Conservation (phyloP, 2,113 vertebrate genomes). For the Cygnus buccinator region DNA sequence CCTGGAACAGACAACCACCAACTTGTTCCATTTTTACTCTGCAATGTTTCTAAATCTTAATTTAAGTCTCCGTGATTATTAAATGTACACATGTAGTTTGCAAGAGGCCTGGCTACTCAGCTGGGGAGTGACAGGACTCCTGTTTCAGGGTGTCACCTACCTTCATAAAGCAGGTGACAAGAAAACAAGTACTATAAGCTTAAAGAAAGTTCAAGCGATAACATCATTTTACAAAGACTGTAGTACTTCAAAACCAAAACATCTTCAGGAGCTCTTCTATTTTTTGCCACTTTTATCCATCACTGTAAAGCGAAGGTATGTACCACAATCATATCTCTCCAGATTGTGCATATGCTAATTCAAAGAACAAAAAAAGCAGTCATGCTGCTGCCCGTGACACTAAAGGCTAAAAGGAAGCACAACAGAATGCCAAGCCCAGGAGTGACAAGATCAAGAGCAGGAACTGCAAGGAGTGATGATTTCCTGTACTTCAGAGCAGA, state of each 20-base stretch:
- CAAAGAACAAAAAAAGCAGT: not conserved
- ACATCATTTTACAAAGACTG: not conserved
- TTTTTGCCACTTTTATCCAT: not conserved
- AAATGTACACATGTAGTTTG: not conserved
- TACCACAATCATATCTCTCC: not conserved
- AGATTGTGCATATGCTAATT: not conserved
- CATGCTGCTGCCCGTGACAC: not conserved
- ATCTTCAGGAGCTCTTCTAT: not conserved
- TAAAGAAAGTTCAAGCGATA: not conserved
- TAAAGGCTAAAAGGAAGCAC: not conserved
- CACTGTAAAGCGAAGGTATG: not conserved
- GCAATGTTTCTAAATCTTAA: not conserved
- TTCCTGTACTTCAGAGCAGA: not conserved
- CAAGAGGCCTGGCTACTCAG: not conserved
- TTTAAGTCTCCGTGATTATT: not conserved
- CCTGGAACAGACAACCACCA: not conserved
- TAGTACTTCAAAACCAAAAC: not conserved
- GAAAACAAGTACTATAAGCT: not conserved
- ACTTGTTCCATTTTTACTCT: not conserved
- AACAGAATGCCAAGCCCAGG: not conserved
- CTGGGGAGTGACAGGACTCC: accelerated
- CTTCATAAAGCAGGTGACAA: not conserved
- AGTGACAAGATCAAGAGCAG: not conserved
- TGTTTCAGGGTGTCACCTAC: not conserved
- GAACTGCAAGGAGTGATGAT: not conserved